Evolutionary conservation across 1,140 invertebrate species (phyloP).

Genomic region (Arctopsyche grandis): DNA sequence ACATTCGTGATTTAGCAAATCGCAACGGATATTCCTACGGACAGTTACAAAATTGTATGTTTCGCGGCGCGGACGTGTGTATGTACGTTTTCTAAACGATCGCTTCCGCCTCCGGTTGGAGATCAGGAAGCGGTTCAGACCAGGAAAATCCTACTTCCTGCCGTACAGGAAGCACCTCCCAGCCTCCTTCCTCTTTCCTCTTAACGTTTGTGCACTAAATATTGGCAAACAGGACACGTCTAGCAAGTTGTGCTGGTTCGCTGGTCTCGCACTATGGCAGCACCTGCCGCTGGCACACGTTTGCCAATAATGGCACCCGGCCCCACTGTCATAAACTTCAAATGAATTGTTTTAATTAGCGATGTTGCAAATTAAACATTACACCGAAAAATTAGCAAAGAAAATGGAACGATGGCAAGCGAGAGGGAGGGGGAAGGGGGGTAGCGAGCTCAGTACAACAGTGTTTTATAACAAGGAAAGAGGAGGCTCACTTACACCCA

Average conservation of each 20-base stretch:
- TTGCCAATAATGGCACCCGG: not conserved
- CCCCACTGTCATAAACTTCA: constrained; percentile 15
- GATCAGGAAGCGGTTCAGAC: constrained; percentile 9
- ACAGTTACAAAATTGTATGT: not conserved
- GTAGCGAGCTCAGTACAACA: no score
- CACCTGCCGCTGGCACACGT: constrained; percentile 5
- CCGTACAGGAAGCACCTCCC: not conserved
- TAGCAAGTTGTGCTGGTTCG: constrained; percentile 2
- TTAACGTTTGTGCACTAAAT: constrained; percentile 39
- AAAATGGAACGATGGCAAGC: no score
- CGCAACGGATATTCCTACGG: not conserved
- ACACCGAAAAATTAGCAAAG: no score
- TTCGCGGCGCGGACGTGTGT: not conserved
- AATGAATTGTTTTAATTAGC: constrained; percentile 7
- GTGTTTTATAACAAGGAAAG: no score
- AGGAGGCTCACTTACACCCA: not conserved
- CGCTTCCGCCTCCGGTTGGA: constrained; percentile 5
- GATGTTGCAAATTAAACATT: no score
- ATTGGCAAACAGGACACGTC: constrained; percentile 46
- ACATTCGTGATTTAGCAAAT: not conserved
- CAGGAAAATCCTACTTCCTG: not conserved
- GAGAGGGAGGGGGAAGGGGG: no score
- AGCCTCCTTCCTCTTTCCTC: not conserved
- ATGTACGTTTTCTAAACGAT: constrained; percentile 20
- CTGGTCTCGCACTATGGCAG: not conserved